phyloP scores from a whole-genome alignment of 2,113 vertebrate genomes.

The Tor tambroides region DNA sequence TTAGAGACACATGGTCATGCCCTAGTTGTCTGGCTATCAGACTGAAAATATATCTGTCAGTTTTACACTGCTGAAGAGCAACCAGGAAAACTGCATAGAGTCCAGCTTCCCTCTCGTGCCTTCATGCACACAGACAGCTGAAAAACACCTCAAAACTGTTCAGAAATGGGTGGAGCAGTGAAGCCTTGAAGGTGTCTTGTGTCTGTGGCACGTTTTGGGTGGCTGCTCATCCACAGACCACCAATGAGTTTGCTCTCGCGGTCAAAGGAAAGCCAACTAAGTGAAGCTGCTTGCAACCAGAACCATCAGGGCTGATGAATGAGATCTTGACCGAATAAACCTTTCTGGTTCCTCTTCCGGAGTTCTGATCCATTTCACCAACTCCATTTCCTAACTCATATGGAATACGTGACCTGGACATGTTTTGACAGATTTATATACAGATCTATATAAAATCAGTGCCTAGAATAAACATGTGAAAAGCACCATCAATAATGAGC shows the following conservation, averaged over 20 bases:
- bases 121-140: not conserved
- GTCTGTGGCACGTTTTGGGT: slow-evolving; percentile 38
- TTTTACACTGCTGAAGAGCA: not conserved
- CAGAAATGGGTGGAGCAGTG: not conserved
- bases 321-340: too few species aligned
- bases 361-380: slow-evolving; percentile 12
- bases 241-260: not conserved
- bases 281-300: slow-evolving; percentile 45
- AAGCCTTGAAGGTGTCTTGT: not conserved
- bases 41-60: not conserved
- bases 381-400: not conserved
- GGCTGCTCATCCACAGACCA: not conserved
- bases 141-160: not conserved
- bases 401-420: not conserved
- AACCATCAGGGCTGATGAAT: slow-evolving; percentile 43
- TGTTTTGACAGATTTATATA: too few species aligned
- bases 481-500: too few species aligned
- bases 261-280: not conserved
- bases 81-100: not conserved
- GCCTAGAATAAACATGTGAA: too few species aligned
- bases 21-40: not conserved
- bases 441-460: too few species aligned
- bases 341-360: too few species aligned
- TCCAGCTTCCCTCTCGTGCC: not conserved
- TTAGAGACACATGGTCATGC: not conserved